Evolutionary conservation across 2,113 vertebrate species (phyloP).

Genomic region (Varanus komodoensis): DNA sequence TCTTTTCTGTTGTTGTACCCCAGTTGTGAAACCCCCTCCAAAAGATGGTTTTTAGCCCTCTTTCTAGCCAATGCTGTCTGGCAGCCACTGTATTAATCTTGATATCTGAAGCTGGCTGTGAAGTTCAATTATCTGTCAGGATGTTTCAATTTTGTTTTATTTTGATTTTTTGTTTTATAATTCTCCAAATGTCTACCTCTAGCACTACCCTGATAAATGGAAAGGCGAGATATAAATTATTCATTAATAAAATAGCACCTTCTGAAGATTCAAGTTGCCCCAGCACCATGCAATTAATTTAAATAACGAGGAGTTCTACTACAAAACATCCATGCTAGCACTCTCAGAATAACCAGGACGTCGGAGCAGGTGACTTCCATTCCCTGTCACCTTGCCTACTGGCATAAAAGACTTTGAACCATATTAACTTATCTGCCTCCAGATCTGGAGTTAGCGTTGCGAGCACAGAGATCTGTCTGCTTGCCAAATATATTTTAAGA

Average conservation of each 20-base stretch:
- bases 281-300: background rate
- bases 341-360: background rate
- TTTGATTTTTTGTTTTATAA: background rate
- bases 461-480: background rate
- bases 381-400: background rate
- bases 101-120: background rate
- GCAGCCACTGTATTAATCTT: background rate
- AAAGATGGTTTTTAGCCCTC: background rate
- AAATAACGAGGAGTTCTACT: background rate
- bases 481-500: constrained; percentile 27
- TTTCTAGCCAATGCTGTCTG: background rate
- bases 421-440: constrained; percentile 9
- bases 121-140: background rate
- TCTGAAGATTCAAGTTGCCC: background rate
- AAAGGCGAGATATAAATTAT: background rate
- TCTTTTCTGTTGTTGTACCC: background rate
- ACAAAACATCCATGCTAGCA: background rate
- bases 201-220: background rate
- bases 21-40: background rate
- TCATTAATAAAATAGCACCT: background rate
- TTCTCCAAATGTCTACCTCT: background rate
- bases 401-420: background rate
- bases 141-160: background rate
- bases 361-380: background rate
- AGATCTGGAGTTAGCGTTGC: background rate